Base-by-base conservation (phyloP, 2,888 invertebrate species). In the Allacma fusca region DNA sequence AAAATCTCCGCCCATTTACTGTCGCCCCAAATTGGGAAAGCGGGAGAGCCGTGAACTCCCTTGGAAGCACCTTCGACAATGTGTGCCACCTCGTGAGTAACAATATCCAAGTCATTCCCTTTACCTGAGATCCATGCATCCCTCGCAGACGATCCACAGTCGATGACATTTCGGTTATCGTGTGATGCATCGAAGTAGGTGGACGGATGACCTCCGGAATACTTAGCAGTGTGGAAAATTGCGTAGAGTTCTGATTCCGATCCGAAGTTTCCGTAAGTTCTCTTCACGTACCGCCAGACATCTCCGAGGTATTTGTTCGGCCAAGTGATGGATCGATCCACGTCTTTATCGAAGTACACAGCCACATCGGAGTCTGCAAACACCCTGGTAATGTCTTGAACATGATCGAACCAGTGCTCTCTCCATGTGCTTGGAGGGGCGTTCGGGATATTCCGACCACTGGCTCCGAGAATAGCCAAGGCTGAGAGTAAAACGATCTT, bases 21-120 rank as follows among this genome's bases (percentile, higher is more conserved):
- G 44, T 80, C 80, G 21, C 70, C 80, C 83, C 83, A 83, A 16
- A 83, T 43, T n/a, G 75, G 79, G 73, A 78, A 82, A 4, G 80
- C 77, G 13, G 83, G 83, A 5, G 81, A 81, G 26, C 77, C 76
- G 50, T 80, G 79, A 24, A 79, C 67, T 0, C 79, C 80, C 21
- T 81, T 78, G 9, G 78, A 72, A 2, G 81, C 76, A 21, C 76
- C 75, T 71, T 82, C 82, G 12, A 83, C 83, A 69, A 83, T 75
- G 34, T 81, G 81, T 12, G 80, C 80, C 0, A 83, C 76, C 78
- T 81, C 82, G 57, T 81, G 81, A n/a, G 82, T 78, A 1, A 75
- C 59, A 1, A 78, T 67, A 44, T 83, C 83, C 72, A 82, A 34
- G 26, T 83, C 81, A 67, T 78, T 81, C n/a, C 79, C 80, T 76